Base-by-base conservation (phyloP, 2,888 invertebrate genomes). In the Pilophorus perplexus region DNA sequence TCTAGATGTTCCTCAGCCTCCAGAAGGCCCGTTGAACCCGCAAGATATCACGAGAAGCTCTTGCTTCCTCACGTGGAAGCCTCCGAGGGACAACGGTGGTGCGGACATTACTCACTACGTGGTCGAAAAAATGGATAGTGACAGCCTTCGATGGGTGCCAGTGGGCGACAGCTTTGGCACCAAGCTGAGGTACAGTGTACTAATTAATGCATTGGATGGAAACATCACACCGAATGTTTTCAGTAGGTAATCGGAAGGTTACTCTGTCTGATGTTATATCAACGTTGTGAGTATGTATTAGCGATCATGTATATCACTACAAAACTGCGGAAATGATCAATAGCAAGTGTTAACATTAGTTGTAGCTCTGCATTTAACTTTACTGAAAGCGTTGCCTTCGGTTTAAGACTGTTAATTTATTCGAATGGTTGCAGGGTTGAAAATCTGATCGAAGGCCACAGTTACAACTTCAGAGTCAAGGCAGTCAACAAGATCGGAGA, bases 101-200 rank as follows among this genome's bases (percentile, higher is more conserved):
- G 86, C 89, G 48, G 92, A 93, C 75, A 90, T 94, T 70, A 85
- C 87, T 0, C 89, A 91, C 76, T 99, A 99, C 76, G 83, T 89
- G 38, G 90, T 99, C 4, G 99, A 99, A 76, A 97, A 98, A 80
- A 90, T 93, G 85, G 98, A 99, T 76, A 86, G 90, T 69, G 92
- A 93, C 75, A 92, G 89, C 72, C 85, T 94, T 81, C 85, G 94
- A 69, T 96, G 96, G 96, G 87, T 93, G 50, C 94, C 95, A 16
- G 89, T 91, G 14, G 93, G 93, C n/a, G 95, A 96, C 74, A 86
- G 89, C 40, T 84, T 88, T 66, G 85, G 83, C 42, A 88, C 90
- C 60, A 84, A 82, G 71, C 85, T 89, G 73, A 84, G 77, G 74
- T 75, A 68, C 12, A n/a, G n/a, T n/a, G n/a, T n/a, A 33, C 8